Evolutionary conservation across 2,888 invertebrate species (phyloP).

Genomic region (Apamea anceps): DNA sequence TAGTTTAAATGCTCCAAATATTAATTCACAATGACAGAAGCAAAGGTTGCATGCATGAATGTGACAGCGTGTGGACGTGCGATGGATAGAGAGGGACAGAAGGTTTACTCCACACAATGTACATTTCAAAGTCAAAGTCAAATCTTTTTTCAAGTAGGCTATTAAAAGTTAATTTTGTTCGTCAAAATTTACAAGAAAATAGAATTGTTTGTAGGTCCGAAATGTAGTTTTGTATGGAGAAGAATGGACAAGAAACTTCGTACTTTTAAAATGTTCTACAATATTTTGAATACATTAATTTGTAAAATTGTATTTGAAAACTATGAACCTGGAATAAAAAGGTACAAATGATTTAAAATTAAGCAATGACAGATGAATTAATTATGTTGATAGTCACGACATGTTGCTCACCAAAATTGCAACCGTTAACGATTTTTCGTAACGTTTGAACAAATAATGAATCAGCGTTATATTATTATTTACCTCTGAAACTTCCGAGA

Average conservation of each 20-base stretch:
- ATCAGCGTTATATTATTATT: background rate
- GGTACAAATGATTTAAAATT: too few species aligned
- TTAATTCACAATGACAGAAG: constrained; percentile 54
- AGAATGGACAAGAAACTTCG: background rate
- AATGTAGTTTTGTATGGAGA: background rate
- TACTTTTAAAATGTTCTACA: too few species aligned
- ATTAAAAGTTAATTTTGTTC: background rate
- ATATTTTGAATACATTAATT: too few species aligned
- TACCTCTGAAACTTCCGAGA: background rate
- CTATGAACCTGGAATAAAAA: background rate
- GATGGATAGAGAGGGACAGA: background rate
- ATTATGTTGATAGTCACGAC: background rate
- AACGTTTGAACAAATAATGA: background rate
- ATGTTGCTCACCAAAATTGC: background rate
- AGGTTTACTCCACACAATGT: background rate
- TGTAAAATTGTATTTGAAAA: background rate
- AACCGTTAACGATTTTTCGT: background rate
- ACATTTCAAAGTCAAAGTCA: background rate
- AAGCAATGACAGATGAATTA: background rate
- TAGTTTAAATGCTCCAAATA: constrained; percentile 51
- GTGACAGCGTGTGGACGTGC: constrained; percentile 39
- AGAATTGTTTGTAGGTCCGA: too few species aligned
- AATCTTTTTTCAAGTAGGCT: background rate
- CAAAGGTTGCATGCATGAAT: constrained; percentile 42
- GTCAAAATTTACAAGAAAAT: background rate